phyloP scores from a whole-genome alignment of 2,797 vertebrate species.

The Oreortyx pictus region DNA sequence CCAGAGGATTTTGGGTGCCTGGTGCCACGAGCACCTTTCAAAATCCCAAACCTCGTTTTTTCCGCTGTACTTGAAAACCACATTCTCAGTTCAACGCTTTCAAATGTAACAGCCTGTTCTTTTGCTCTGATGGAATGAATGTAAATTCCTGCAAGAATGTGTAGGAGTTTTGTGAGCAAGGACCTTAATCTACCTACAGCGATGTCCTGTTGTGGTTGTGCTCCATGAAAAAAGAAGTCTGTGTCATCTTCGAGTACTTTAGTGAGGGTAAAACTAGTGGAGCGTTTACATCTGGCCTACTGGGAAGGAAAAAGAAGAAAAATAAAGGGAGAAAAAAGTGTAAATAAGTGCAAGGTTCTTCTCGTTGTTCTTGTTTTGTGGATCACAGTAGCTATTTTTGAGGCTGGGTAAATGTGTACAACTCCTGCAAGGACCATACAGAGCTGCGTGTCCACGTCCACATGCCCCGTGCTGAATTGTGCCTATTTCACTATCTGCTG shows the following conservation, averaged over 20 bases:
- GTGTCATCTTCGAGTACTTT: conserved; percentile 20
- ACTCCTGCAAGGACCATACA: conserved; percentile 55
- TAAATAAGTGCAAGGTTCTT: conserved; percentile 60
- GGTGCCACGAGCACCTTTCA: background rate
- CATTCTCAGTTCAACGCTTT: background rate
- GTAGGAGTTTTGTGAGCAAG: background rate
- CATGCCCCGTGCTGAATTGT: conserved; percentile 79
- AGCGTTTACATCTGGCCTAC: conserved; percentile 73
- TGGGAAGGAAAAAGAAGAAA: background rate
- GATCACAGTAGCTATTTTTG: conserved; percentile 69
- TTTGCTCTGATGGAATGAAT: conserved; percentile 47
- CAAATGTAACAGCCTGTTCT: conserved; percentile 8
- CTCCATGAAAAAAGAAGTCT: conserved; percentile 3
- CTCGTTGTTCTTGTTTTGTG: conserved; percentile 68
- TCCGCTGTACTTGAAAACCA: conserved; percentile 61
- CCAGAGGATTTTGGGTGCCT: background rate
- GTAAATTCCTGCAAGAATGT: conserved; percentile 45
- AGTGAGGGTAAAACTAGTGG: conserved; percentile 48
- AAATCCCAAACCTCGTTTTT: conserved; percentile 49
- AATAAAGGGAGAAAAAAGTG: background rate
- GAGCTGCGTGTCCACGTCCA: conserved; percentile 67
- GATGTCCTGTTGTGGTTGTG: background rate
- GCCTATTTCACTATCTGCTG: conserved; percentile 76
- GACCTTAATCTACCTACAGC: background rate
- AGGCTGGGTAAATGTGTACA: conserved; percentile 55